A percentile compares a stretch with the other conserved stretches of the same genome.
Conservation (phyloP, 2,113 vertebrate genomes). For the Haemorhous mexicanus region DNA sequence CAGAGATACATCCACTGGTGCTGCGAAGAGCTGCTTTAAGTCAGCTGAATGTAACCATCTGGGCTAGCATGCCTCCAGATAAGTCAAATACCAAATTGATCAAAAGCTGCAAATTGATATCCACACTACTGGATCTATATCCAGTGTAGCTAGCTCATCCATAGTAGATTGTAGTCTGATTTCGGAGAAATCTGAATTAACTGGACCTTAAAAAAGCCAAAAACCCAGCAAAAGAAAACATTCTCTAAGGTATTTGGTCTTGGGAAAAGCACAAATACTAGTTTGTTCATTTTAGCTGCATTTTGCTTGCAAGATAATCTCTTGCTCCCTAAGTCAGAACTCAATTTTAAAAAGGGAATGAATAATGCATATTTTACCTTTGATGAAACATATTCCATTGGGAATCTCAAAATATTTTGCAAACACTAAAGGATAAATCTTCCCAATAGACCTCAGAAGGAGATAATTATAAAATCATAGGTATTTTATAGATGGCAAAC, state of each 20-base stretch:
- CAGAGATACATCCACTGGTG: background rate
- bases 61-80: background rate
- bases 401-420: background rate
- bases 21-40: background rate
- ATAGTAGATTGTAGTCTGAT: background rate
- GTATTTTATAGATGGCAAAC: background rate
- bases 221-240: background rate
- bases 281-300: background rate
- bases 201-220: background rate
- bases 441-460: background rate
- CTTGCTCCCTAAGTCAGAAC: background rate
- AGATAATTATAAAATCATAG: background rate
- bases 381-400: background rate
- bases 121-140: background rate
- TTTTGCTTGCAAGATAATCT: background rate
- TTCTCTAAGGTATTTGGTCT: background rate
- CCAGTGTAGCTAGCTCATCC: background rate
- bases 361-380: constrained; percentile 1
- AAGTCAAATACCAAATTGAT: background rate
- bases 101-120: background rate
- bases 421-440: background rate
- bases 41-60: background rate
- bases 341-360: background rate
- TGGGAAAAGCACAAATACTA: background rate
- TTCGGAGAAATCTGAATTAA: background rate